Percentiles rank a stretch among this genome's conserved stretches.
Conservation (phyloP, 64 coral and sea anemone genomes). For the Dendrophyllia cribrosa region DNA sequence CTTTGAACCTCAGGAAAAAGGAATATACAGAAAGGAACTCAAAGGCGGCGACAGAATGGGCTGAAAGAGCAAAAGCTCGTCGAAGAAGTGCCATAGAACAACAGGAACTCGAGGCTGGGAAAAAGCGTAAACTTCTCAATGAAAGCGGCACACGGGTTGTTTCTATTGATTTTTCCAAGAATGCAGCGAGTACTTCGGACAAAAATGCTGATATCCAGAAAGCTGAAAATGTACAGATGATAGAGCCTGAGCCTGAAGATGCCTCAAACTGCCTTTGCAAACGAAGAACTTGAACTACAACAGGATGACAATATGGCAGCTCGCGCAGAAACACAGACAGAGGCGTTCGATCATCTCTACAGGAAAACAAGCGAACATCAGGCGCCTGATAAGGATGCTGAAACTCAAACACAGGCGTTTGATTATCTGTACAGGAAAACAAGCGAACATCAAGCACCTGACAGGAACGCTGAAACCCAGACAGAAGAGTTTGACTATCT, state of each 20-base stretch:
- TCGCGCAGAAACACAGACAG: conserved; percentile 19
- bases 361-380: background rate
- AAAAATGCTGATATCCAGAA: background rate
- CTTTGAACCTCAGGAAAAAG: conserved; percentile 37
- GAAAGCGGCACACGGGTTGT: background rate
- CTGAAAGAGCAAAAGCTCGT: conserved; percentile 8
- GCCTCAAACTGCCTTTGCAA: background rate
- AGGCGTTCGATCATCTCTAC: conserved; percentile 15
- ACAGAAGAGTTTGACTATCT: background rate
- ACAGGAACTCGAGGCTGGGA: background rate
- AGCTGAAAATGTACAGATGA: background rate
- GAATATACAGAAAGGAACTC: background rate
- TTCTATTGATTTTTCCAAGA: background rate
- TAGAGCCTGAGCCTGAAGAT: background rate
- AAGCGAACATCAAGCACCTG: background rate
- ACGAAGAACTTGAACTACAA: background rate
- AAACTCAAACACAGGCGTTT: conserved; percentile 1
- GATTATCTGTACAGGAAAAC: background rate
- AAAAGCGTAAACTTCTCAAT: background rate
- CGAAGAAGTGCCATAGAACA: background rate
- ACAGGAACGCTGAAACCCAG: background rate
- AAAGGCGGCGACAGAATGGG: background rate
- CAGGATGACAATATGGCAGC: background rate
- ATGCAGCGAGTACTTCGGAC: background rate
- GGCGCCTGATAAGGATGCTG: conserved; percentile 5